Conservation (phyloP, 2,113 vertebrate species). For the Sisor rabdophorus region DNA sequence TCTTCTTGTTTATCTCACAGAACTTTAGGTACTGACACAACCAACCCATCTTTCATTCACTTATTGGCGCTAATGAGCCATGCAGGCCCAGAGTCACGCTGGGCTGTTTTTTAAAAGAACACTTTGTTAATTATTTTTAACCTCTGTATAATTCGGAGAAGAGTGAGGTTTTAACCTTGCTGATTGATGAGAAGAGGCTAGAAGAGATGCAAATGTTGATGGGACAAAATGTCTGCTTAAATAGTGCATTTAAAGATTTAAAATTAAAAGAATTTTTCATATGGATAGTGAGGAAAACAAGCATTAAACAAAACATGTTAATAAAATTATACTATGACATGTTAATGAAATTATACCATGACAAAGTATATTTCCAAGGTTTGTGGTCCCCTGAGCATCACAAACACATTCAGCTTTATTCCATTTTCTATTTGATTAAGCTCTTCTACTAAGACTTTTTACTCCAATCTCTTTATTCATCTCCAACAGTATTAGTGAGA, state of each 20-base stretch:
- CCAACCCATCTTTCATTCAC: constrained; percentile 19
- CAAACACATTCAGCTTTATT: no score
- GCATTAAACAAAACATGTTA: no score
- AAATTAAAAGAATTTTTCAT: background rate
- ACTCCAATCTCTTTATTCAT: no score
- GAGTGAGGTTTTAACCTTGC: background rate
- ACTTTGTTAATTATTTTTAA: background rate
- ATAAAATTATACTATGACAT: no score
- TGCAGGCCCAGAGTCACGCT: constrained; percentile 34
- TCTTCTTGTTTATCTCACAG: constrained; percentile 37
- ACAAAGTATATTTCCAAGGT: no score
- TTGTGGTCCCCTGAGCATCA: no score
- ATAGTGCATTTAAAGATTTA: background rate
- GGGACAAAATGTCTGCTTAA: background rate
- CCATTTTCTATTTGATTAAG: no score
- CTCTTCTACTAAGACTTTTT: no score
- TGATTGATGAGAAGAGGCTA: constrained; percentile 11
- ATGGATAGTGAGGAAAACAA: no score
- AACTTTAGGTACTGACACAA: constrained; percentile 34
- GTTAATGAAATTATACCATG: no score
- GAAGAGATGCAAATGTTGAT: background rate
- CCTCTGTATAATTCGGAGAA: constrained; percentile 22
- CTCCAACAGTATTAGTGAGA: no score
- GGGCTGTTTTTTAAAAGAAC: constrained; percentile 34
- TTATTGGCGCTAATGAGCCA: constrained; percentile 27